Percentiles rank a stretch among this genome's conserved stretches.
phyloP scores from a whole-genome alignment of 2,113 vertebrate genomes.

The Vidua macroura region DNA sequence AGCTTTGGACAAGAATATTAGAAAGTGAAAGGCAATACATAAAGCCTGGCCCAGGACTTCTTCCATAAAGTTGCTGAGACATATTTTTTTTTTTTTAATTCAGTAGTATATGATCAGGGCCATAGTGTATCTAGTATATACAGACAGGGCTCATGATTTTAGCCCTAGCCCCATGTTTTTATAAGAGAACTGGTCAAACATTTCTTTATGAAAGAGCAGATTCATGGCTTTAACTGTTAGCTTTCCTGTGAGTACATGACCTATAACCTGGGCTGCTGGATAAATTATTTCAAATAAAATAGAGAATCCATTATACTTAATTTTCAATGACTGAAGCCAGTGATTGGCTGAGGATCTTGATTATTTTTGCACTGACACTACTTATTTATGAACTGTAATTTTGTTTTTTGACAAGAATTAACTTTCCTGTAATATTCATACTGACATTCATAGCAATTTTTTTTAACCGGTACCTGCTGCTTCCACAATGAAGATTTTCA shows the following conservation, averaged over 20 bases:
- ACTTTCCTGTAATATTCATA: not conserved
- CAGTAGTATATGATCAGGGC: no score
- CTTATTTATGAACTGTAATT: not conserved
- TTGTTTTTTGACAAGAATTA: not conserved
- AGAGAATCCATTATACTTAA: not conserved
- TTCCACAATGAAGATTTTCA: not conserved
- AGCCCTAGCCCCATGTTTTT: not conserved
- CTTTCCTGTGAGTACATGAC: not conserved
- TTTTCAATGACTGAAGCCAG: not conserved
- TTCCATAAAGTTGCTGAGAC: not conserved
- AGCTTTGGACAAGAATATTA: not conserved
- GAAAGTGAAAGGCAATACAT: not conserved
- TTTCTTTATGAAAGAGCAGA: not conserved
- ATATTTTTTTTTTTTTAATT: not conserved
- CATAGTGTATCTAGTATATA: not conserved
- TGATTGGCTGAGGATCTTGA: not conserved
- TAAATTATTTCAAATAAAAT: not conserved
- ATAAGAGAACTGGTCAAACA: not conserved
- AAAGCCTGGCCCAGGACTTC: not conserved
- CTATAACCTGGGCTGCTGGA: not conserved
- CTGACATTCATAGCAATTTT: not conserved
- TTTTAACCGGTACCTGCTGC: not conserved
- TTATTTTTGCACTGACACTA: not conserved
- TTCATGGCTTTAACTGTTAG: not conserved
- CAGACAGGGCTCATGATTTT: not conserved